These are phyloP conservation scores for Lynx canadensis DNA, from an alignment of 2,113 vertebrate species.

Conservation along the genomic window DNA sequence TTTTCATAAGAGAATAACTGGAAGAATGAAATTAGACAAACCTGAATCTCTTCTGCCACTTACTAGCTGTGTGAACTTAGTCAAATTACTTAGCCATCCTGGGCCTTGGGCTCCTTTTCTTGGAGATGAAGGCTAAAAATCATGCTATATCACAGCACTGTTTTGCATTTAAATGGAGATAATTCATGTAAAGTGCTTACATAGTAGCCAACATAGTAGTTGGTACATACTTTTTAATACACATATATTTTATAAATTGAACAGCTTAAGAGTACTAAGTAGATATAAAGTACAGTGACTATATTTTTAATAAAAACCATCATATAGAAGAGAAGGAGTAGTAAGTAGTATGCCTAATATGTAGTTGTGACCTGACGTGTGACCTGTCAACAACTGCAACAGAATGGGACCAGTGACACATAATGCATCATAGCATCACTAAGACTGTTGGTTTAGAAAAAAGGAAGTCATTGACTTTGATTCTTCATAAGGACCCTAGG, in stretches of 20 bases:
- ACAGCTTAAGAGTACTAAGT: not conserved
- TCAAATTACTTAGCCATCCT: not conserved
- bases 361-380: not conserved
- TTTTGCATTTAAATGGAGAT: constrained; percentile 18
- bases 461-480: not conserved
- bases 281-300: not conserved
- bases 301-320: not conserved
- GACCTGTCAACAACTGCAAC: not conserved
- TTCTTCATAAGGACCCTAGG: not conserved
- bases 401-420: not conserved
- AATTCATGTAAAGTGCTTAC: not conserved
- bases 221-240: not conserved
- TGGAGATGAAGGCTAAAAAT: not conserved
- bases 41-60: not conserved
- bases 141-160: not conserved
- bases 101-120: not conserved
- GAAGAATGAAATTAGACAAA: not conserved
- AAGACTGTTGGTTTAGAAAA: not conserved
- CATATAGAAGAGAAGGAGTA: not conserved
- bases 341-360: not conserved
- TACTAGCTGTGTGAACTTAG: not conserved
- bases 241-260: not conserved
- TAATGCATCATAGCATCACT: not conserved
- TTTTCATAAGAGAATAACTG: not conserved
- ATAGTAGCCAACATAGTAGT: not conserved